These are phyloP conservation scores for Venustaconcha ellipsiformis DNA, from an alignment of 1,140 invertebrate genomes.

Conservation along the genomic window DNA sequence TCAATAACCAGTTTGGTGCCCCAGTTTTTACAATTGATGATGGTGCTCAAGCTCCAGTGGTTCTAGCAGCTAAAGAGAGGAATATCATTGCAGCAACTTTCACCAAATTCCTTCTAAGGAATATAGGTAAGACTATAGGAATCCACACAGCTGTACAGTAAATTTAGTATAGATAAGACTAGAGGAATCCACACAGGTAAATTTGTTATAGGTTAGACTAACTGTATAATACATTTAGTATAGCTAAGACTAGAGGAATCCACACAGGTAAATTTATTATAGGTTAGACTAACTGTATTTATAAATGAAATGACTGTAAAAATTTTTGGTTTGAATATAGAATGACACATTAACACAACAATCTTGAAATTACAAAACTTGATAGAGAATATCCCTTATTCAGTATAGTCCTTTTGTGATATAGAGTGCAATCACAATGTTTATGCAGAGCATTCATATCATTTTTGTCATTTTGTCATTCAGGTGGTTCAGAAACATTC, in stretches of 20 bases:
- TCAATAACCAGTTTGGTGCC: conserved; percentile 66
- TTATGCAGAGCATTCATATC: not conserved
- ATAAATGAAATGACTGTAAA: too few relatives aligned
- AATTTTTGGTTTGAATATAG: not conserved
- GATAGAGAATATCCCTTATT: not conserved
- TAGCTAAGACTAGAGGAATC: too few relatives aligned
- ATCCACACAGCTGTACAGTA: too few relatives aligned
- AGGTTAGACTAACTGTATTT: too few relatives aligned
- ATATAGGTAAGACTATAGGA: conserved; percentile 77
- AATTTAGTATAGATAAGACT: too few relatives aligned
- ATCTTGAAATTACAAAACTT: not conserved
- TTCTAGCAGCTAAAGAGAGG: conserved; percentile 84
- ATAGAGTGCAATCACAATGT: not conserved
- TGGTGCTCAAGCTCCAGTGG: conserved; percentile 87
- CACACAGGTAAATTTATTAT: too few relatives aligned
- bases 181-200: too few relatives aligned
- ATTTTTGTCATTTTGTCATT: conserved; percentile 19
- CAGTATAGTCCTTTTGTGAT: not conserved
- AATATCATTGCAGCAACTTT: conserved; percentile 94
- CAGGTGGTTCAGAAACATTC: conserved; percentile 92
- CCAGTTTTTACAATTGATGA: conserved; percentile 86
- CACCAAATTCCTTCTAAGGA: conserved; percentile 92
- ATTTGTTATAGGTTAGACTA: too few relatives aligned
- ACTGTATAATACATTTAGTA: too few relatives aligned
- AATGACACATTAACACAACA: not conserved